Evolutionary conservation across 2,888 invertebrate species (phyloP), one percentile per base, ranked within the genome.

Genomic region (Drosophila paramelanica): DNA sequence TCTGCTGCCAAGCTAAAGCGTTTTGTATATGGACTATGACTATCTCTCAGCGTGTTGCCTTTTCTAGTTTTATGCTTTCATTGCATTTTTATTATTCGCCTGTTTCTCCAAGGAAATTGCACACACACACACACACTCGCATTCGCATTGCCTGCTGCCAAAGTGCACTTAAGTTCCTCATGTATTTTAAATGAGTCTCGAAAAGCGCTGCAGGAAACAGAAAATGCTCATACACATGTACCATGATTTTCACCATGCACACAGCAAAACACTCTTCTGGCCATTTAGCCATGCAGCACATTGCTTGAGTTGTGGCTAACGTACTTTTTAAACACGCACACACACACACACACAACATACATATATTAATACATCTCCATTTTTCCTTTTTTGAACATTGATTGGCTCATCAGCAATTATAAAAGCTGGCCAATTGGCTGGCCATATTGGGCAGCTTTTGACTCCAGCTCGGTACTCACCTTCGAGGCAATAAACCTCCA

Each of bases 401-500:
- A 87, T 88, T 87, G 87, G 81, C 84, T 80, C 81, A 89, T 89
- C 84, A 80, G 70, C 84, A 83, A 89, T 84, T 89, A 83, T 77
- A 80, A 77, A 67, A 69, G 58, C 66, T 66, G 56, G 55, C 55
- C 70, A 86, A 83, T 83, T 88, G 87, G 69, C 58, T 60, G 33
- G 59, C 60, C 62, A 66, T 67, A 56, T 58, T 65, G 8, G 46
- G 39, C 8, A 42, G 52, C 57, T 47, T 53, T 52, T 53, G 36
- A 57, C 17, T 27, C 7, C n/a, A 25, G 13, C 17, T 51, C n/a
- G 33, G 38, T n/a, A 88, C 89, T 88, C 57, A 93, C 93, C 95
- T 89, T 95, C 94, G 60, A 93, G 93, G 91, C 96, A 96, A 89
- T 95, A 95, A 56, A 96, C 95, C 87, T 95, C 95, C 82, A 96